Evolutionary conservation across 1,140 invertebrate species (phyloP), one percentile per base, ranked within the genome.

Genomic region (Pectinophora gossypiella): DNA sequence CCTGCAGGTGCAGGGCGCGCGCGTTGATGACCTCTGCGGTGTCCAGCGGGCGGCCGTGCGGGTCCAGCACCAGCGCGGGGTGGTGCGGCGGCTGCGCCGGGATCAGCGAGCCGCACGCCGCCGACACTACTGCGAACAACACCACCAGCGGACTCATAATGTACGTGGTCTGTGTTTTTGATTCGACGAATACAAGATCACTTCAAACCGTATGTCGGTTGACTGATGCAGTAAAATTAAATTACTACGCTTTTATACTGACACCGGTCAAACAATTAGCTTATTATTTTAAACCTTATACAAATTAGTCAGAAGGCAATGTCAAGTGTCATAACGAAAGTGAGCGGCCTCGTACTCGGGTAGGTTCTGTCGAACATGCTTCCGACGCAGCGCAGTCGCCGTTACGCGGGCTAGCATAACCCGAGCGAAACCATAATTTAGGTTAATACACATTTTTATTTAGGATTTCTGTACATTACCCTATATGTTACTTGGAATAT

Each of bases 131-230:
- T 66, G 79, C 86, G 68, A 76, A 85, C 73, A 90, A 89, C 87
- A 90, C 89, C 87, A 90, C 89, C 88, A 88, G 69, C 70, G 79
- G 84, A 76, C 69, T 88, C 88, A 89, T 88, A 21, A 56, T 72
- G 59, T 9, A 72, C 64, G 71, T 81, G 85, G 82, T 86, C 80
- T 89, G 85, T 89, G 86, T 84, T 69, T 71, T 40, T 40, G 55
- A 58, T 64, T 74, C 44, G 48, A 19, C 48, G 38, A 40, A 50
- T 53, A 23, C 59, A 67, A 71, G 66, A 76, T 75, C 72, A 74
- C 77, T 77, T 73, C 63, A 59, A 58, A 74, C 68, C 67, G 60
- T 62, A 48, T 54, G 49, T 56, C 38, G 63, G 66, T 56, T 55
- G 77, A 85, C 77, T 83, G 76, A 80, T 78, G 67, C 51, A 56